Evolutionary conservation across 2,113 vertebrate genomes (phyloP).

Genomic region (Aramus guarauna): DNA sequence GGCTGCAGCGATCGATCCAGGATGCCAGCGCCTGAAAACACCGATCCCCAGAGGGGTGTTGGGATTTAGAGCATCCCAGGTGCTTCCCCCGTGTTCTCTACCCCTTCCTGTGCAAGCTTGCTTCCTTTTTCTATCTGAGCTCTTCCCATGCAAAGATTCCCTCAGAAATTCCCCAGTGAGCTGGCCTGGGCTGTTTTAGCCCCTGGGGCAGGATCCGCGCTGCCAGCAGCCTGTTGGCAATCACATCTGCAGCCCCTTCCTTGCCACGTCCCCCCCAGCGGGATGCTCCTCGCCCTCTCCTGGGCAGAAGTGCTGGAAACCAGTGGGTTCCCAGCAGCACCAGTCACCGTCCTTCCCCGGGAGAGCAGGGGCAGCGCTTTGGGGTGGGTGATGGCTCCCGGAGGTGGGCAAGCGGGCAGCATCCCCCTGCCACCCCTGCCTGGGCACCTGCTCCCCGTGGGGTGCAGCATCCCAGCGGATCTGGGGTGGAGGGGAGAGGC

Average conservation of each 20-base stretch:
- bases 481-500: too few relatives aligned
- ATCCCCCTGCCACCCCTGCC: not conserved
- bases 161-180: not conserved
- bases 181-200: not conserved
- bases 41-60: rapidly evolving
- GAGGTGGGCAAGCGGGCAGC: rapidly evolving
- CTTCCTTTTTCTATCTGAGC: not conserved
- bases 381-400: not conserved
- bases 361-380: not conserved
- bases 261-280: rapidly evolving
- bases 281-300: not conserved
- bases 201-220: rapidly evolving
- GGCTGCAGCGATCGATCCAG: rapidly evolving
- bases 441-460: too few relatives aligned
- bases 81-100: not conserved
- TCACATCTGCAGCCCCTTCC: not conserved
- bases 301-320: not conserved
- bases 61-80: not conserved
- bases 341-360: rapidly evolving
- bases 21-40: not conserved
- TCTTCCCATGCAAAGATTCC: not conserved
- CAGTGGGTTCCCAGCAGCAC: not conserved
- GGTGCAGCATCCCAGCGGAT: not conserved
- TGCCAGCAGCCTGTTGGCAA: not conserved
- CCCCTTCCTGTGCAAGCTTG: not conserved